These are phyloP conservation scores for Chrysochloris asiatica DNA, from an alignment of 2,113 vertebrate species.

Conservation along the genomic window DNA sequence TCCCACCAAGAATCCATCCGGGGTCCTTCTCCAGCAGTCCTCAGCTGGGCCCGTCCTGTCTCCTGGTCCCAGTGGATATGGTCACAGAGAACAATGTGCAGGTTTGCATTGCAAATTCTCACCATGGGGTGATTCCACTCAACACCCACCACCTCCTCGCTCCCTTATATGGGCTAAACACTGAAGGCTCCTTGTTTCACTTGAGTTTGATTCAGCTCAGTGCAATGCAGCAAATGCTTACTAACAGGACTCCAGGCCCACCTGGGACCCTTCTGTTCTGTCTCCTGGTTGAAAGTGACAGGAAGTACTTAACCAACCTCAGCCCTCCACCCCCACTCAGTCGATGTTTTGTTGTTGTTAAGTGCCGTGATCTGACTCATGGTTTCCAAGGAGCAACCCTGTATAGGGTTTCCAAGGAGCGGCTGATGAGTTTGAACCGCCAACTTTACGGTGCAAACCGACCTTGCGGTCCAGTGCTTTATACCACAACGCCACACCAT, in stretches of 20 bases:
- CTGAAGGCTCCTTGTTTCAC: rapidly evolving
- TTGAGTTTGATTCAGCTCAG: too few relatives aligned
- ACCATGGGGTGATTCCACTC: rapidly evolving
- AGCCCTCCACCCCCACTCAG: rapidly evolving
- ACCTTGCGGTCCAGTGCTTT: too few relatives aligned
- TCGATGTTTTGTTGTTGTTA: too few relatives aligned
- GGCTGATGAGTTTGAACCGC: too few relatives aligned
- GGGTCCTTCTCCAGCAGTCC: neutral
- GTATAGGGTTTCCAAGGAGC: too few relatives aligned
- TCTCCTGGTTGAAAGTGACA: rapidly evolving
- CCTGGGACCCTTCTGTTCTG: neutral
- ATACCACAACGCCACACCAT: too few relatives aligned
- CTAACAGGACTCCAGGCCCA: rapidly evolving
- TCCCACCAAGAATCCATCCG: neutral
- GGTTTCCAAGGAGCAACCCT: too few relatives aligned
- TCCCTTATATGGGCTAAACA: neutral
- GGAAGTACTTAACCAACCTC: rapidly evolving
- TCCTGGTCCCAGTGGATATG: neutral
- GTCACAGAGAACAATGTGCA: neutral
- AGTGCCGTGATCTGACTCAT: too few relatives aligned
- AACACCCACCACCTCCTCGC: neutral
- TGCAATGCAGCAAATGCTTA: neutral
- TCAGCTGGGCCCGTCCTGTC: neutral
- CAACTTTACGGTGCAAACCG: too few relatives aligned
- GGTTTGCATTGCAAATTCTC: rapidly evolving